Evolutionary conservation across 1,140 invertebrate genomes (phyloP).

Genomic region (Conopomorpha cramerella): DNA sequence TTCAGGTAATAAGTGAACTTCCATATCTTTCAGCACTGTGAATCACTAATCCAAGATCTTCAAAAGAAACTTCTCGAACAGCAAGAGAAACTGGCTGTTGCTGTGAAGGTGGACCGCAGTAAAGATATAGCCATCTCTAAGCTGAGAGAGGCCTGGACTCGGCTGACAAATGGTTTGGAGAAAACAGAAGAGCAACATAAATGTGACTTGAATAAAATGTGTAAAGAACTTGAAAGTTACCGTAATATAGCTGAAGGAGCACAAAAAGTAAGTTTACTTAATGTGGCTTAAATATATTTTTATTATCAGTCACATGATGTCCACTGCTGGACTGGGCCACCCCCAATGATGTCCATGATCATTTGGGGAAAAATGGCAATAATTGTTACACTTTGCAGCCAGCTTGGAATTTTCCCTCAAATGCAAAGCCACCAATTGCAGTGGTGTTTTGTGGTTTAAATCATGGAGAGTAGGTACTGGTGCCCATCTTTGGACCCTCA

Average conservation of each 20-base stretch:
- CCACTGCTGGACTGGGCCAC: too few relatives aligned
- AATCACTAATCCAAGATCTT: slow-evolving; percentile 73
- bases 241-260: slow-evolving; percentile 36
- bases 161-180: slow-evolving; percentile 30
- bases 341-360: too few relatives aligned
- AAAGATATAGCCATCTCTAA: slow-evolving; percentile 73
- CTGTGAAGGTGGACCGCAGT: slow-evolving; percentile 72
- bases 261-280: slow-evolving; percentile 46
- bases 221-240: slow-evolving; percentile 40
- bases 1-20: neutral
- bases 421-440: too few relatives aligned
- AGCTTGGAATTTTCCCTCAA: too few relatives aligned
- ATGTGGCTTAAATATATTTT: too few relatives aligned
- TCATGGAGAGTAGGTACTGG: too few relatives aligned
- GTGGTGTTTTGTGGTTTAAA: too few relatives aligned
- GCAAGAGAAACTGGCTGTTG: slow-evolving; percentile 78
- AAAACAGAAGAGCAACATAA: slow-evolving; percentile 36
- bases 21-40: slow-evolving; percentile 66
- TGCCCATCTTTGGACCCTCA: too few relatives aligned
- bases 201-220: slow-evolving; percentile 35
- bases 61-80: slow-evolving; percentile 74
- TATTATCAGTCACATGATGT: too few relatives aligned
- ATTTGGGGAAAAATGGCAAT: too few relatives aligned
- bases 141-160: slow-evolving; percentile 61
- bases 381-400: too few relatives aligned